phyloP scores from a whole-genome alignment of 2,888 invertebrate genomes.

The Chymomyza fuscimana region DNA sequence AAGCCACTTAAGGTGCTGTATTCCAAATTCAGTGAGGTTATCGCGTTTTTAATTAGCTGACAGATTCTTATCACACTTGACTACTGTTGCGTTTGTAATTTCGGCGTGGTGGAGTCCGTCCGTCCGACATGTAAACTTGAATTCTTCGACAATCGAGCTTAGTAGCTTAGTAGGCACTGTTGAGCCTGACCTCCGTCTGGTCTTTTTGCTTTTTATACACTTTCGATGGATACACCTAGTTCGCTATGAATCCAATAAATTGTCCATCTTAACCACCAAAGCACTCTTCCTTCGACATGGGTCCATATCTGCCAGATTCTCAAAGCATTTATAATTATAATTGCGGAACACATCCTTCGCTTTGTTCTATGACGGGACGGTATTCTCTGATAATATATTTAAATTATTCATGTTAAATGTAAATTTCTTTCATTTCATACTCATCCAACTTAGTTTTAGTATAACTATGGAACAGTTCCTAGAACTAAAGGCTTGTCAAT shows the following conservation, averaged over 20 bases:
- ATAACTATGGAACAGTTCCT: no score
- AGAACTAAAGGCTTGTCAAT: no score
- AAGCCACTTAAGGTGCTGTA: neutral
- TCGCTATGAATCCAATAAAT: neutral
- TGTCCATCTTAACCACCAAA: no score
- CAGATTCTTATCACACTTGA: slow-evolving; percentile 46
- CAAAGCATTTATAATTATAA: no score
- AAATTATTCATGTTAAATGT: no score
- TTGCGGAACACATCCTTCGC: no score
- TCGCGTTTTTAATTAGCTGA: slow-evolving; percentile 44
- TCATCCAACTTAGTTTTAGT: no score
- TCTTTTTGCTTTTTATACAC: slow-evolving; percentile 32
- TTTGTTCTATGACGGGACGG: no score
- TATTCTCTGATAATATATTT: no score
- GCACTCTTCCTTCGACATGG: no score
- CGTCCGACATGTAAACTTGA: slow-evolving; percentile 52
- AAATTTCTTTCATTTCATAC: no score
- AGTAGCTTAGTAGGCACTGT: neutral
- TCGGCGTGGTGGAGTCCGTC: neutral
- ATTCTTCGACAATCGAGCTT: slow-evolving; percentile 56
- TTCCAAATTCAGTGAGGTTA: neutral
- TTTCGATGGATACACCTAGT: slow-evolving; percentile 24
- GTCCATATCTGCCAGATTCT: no score
- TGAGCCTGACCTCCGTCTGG: slow-evolving; percentile 58
- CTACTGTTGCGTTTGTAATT: slow-evolving; percentile 34